Base-by-base conservation (phyloP, 2,797 vertebrate species). In the Myotis vivesi region DNA sequence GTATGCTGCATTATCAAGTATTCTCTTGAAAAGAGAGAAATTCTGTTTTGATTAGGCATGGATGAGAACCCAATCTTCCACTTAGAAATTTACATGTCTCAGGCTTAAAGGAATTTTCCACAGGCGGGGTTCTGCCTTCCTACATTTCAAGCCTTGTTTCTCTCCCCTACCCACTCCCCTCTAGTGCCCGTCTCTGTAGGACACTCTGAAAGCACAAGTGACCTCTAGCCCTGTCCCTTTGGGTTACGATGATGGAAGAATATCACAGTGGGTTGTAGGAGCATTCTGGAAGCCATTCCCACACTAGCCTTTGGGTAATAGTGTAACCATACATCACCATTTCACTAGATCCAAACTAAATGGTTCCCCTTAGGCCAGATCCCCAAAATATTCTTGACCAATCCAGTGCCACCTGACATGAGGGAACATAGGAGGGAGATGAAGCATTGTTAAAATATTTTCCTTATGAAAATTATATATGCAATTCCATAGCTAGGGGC, bases 31-130 rank as follows among this genome's bases (percentile, higher is more conserved):
- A 76, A 81, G 83, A 75, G 80, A 91, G 84, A 93, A 89, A 92
- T 94, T 73, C 92, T 89, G 57, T 83, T 87, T 93, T 89, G 88
- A 87, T 89, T 94, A 89, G 66, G 66, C 66, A 25, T 9, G 57
- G 36, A 55, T 93, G 79, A 95, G 66, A 94, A 92, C 55, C 57
- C 71, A 86, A 0, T 57, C 41, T 20, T 89, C 73, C 81, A 71
- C 64, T 93, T 87, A 69, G 64, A 57, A 76, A 59, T 53, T 75
- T 46, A 53, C 38, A 71, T 46, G 51, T 72, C 72, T 92, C 72
- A 55, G 51, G 44, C 57, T 69, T 49, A n/a, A 49, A 96, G 76
- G 84, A 91, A 66, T 89, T 94, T 95, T 66, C 84, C 79, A 9
- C 8, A 8, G 53, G 36, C 2, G 20, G 22, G 41, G 13, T 62